Conservation (phyloP, 2,888 invertebrate genomes). For the Lypha dubia region DNA sequence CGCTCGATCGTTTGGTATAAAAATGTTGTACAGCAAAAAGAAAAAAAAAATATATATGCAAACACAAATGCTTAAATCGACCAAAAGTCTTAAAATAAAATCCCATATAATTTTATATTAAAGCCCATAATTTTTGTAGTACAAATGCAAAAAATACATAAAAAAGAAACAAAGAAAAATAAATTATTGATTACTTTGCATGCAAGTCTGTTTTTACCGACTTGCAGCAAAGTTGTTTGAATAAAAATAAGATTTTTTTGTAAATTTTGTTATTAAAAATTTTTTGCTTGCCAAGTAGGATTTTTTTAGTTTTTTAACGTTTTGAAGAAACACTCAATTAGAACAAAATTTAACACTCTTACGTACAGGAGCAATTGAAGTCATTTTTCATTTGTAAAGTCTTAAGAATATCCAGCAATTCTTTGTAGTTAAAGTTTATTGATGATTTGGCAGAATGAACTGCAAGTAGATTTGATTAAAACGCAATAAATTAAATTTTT, state of each 20-base stretch:
- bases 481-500: too few species aligned
- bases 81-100: slow-evolving; percentile 5
- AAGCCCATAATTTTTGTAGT: slow-evolving; percentile 31
- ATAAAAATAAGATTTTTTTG: not conserved
- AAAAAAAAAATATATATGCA: too few species aligned
- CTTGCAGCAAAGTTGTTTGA: not conserved
- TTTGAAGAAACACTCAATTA: too few species aligned
- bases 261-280: not conserved
- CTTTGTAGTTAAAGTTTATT: too few species aligned
- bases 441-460: too few species aligned
- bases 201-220: slow-evolving; percentile 53
- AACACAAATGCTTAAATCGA: slow-evolving; percentile 33
- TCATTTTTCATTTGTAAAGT: too few species aligned
- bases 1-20: not conserved
- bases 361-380: too few species aligned
- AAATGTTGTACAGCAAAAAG: slow-evolving; percentile 12
- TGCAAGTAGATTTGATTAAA: too few species aligned
- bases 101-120: slow-evolving; percentile 38
- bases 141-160: not conserved
- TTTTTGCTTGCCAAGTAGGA: too few species aligned
- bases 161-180: slow-evolving; percentile 3
- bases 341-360: too few species aligned
- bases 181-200: slow-evolving; percentile 64
- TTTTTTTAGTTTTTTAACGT: too few species aligned
- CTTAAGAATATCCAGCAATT: too few species aligned